These are phyloP conservation scores for Mystacornis crossleyi DNA, from an alignment of 2,113 vertebrate species.

Conservation along the genomic window DNA sequence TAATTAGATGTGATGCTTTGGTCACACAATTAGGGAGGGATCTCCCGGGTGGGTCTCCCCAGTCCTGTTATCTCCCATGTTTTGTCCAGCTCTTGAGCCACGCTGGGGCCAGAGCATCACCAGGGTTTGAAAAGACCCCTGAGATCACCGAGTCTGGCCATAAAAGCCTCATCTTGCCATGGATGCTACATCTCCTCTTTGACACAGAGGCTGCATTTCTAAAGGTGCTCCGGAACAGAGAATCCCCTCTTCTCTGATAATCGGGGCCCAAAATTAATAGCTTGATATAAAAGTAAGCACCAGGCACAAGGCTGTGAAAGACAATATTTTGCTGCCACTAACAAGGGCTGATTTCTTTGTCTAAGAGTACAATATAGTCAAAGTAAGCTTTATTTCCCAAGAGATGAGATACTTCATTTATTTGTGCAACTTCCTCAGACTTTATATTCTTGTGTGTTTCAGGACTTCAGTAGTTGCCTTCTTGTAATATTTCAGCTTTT, in stretches of 20 bases:
- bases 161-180: neutral
- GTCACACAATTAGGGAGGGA: neutral
- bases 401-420: conserved; percentile 69
- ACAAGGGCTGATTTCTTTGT: conserved; percentile 64
- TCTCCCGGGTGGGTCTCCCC: neutral
- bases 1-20: neutral
- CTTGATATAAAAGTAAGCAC: conserved; percentile 9
- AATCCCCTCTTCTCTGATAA: neutral
- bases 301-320: conserved; percentile 15
- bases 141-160: neutral
- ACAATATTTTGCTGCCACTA: conserved; percentile 67
- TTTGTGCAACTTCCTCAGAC: conserved; percentile 67
- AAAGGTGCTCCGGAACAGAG: neutral
- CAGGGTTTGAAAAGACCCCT: neutral
- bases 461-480: conserved; percentile 72
- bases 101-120: accelerated
- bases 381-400: conserved; percentile 62
- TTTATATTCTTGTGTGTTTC: conserved; percentile 70
- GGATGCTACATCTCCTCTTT: neutral
- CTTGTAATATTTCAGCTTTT: conserved; percentile 82
- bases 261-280: conserved; percentile 5
- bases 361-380: conserved; percentile 36
- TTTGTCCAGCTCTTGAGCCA: neutral
- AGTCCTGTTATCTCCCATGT: neutral
- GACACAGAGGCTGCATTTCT: neutral